These are phyloP conservation scores for Dendrocincla tyrannina DNA, from an alignment of 2,797 vertebrate genomes.

Conservation along the genomic window DNA sequence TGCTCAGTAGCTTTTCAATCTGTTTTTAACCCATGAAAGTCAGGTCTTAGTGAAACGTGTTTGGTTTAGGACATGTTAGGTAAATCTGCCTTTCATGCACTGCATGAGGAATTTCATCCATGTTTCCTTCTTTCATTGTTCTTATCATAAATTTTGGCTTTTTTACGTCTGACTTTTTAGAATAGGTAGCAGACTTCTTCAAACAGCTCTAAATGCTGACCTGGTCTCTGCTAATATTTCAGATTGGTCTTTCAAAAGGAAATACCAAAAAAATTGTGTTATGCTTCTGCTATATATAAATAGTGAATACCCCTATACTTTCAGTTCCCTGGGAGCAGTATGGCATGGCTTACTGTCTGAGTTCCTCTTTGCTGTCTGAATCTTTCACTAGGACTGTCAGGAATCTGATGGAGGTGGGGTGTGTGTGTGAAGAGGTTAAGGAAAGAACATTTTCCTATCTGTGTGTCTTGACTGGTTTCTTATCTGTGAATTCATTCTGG, in stretches of 20 bases:
- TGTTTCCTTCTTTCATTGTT: not conserved
- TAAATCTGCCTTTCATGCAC: not conserved
- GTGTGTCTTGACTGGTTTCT: not conserved
- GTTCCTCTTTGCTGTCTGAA: not conserved
- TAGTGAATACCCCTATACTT: not conserved
- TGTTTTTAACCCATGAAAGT: not conserved
- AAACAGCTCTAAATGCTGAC: not conserved
- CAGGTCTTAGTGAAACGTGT: not conserved
- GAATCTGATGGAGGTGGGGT: not conserved
- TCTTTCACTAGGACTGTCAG: not conserved
- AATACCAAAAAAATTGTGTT: not conserved
- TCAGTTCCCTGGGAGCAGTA: not conserved
- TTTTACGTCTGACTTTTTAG: not conserved
- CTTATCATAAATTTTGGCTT: not conserved
- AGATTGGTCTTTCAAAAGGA: not conserved
- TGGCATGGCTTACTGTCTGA: not conserved
- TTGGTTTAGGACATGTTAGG: not conserved
- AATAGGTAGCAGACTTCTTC: not conserved
- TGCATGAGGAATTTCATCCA: not conserved
- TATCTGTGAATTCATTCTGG: not conserved
- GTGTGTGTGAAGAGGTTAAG: not conserved
- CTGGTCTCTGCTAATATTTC: not conserved
- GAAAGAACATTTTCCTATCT: not conserved
- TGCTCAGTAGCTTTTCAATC: not conserved
- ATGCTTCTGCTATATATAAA: not conserved